A percentile compares a stretch with the other conserved stretches of the same genome.
phyloP scores from a whole-genome alignment of 2,797 vertebrate genomes.

The Eptatretus atami region DNA sequence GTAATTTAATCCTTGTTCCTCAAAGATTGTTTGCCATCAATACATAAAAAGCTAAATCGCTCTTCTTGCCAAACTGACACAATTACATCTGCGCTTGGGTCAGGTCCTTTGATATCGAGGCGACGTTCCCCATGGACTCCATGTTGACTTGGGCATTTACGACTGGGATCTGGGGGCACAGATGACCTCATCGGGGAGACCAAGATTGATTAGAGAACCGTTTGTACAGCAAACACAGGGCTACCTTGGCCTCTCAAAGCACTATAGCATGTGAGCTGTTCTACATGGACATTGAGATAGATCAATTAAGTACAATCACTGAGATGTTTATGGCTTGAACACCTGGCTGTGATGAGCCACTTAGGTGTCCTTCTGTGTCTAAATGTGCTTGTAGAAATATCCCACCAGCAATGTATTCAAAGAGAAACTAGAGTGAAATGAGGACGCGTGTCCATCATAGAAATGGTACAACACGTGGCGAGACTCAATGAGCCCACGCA shows the following conservation, averaged over 20 bases:
- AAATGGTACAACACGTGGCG: conserved; percentile 43
- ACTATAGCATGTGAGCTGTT: conserved; percentile 34
- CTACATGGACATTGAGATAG: too few species aligned
- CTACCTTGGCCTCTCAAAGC: conserved; percentile 34
- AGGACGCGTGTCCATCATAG: conserved; percentile 14
- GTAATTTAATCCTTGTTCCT: not conserved
- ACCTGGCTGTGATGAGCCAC: too few species aligned
- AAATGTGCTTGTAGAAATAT: too few species aligned
- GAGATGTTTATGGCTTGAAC: too few species aligned
- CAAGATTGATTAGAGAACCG: conserved; percentile 56
- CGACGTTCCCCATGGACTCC: conserved; percentile 50
- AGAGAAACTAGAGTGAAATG: not conserved
- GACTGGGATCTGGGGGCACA: conserved; percentile 47
- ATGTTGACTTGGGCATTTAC: conserved; percentile 33
- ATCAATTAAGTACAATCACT: too few species aligned
- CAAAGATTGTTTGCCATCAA: not conserved
- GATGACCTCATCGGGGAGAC: conserved; percentile 64
- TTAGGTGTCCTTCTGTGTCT: too few species aligned
- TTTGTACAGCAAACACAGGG: conserved; percentile 61
- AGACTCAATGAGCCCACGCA: conserved; percentile 38
- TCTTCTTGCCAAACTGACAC: not conserved
- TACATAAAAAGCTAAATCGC: not conserved
- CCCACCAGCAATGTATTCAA: too few species aligned
- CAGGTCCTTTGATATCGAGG: conserved; percentile 50
- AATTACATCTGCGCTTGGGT: conserved; percentile 8